Evolutionary conservation across 35 echinoderm and acorn worm species (phyloP).

Genomic region (Strongylocentrotus purpuratus): DNA sequence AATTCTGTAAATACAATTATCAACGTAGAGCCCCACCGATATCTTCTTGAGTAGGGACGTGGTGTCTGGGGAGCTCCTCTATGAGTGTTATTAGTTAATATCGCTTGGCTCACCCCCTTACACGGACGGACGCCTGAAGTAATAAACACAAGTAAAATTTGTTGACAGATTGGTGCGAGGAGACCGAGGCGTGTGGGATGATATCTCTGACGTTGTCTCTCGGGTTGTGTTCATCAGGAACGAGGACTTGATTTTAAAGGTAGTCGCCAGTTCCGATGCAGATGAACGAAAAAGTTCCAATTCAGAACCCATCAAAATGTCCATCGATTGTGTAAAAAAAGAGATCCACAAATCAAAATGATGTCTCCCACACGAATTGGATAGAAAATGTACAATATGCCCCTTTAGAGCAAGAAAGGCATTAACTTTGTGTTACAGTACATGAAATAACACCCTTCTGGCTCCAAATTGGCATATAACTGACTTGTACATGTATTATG

Average conservation of each 20-base stretch:
- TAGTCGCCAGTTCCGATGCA: too few species aligned
- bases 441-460: too few species aligned
- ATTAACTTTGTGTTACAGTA: too few species aligned
- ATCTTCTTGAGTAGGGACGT: background rate
- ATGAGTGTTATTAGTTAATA: background rate
- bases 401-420: too few species aligned
- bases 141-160: conserved; percentile 2
- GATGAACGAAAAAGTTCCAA: background rate
- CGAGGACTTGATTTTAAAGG: background rate
- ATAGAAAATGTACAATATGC: background rate
- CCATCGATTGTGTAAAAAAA: background rate
- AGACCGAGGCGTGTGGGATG: background rate
- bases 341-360: background rate
- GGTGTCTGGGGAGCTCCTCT: background rate
- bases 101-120: conserved; percentile 13
- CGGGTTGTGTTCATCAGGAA: background rate
- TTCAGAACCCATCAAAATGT: background rate
- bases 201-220: background rate
- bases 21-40: background rate
- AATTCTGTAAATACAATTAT: background rate
- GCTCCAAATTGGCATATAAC: too few species aligned
- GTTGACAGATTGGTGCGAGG: background rate
- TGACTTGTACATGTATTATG: too few species aligned
- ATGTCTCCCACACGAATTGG: background rate
- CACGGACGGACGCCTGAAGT: background rate